Conservation (phyloP, 1,140 invertebrate species). For the Cotesia glomerata region DNA sequence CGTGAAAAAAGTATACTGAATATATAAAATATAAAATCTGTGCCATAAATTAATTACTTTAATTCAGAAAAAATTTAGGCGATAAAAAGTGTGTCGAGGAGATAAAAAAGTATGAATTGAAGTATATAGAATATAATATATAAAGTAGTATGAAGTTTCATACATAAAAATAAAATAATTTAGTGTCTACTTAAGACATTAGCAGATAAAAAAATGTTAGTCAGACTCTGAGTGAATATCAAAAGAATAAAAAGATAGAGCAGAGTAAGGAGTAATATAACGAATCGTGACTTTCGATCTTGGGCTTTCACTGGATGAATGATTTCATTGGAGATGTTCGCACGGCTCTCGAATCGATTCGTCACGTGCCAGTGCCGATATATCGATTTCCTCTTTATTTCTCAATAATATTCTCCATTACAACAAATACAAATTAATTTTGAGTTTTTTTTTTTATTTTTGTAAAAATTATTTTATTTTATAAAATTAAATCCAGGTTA, state of each 20-base stretch:
- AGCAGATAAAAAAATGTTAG: not conserved
- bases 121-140: too few species aligned
- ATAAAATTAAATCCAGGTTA: too few species aligned
- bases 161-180: not conserved
- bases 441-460: too few species aligned
- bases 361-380: constrained; percentile 25
- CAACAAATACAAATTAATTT: too few species aligned
- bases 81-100: not conserved
- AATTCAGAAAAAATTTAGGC: not conserved
- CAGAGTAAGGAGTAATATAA: not conserved
- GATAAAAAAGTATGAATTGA: not conserved
- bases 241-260: not conserved
- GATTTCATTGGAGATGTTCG: constrained; percentile 18
- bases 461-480: too few species aligned
- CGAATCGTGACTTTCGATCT: constrained; percentile 26
- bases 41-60: too few species aligned
- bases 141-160: too few species aligned
- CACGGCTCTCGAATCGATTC: constrained; percentile 26
- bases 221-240: not conserved
- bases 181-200: not conserved
- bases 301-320: constrained; percentile 21
- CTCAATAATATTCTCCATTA: too few species aligned
- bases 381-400: constrained; percentile 27
- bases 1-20: not conserved
- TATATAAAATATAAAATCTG: not conserved